Evolutionary conservation across 2,888 invertebrate genomes (phyloP).

Genomic region (Pristionchus japonicus): DNA sequence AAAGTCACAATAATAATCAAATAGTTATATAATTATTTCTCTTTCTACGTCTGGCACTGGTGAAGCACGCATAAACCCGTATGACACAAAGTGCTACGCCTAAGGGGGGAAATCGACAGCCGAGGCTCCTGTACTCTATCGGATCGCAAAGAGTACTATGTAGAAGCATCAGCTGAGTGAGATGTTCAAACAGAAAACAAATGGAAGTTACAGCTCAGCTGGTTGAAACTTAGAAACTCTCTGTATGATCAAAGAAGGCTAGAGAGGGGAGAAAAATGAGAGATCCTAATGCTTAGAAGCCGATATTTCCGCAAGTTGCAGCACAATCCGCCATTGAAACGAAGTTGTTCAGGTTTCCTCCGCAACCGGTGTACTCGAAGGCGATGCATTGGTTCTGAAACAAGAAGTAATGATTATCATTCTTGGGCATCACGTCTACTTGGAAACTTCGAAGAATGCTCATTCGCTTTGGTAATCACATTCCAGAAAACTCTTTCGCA

Average conservation of each 20-base stretch:
- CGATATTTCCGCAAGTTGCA: conserved; percentile 70
- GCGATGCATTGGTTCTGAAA: conserved; percentile 72
- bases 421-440: too few relatives aligned
- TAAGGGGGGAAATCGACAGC: neutral
- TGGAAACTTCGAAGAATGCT: too few relatives aligned
- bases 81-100: neutral
- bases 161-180: neutral
- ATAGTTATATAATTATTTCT: neutral
- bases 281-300: too few relatives aligned
- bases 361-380: conserved; percentile 74
- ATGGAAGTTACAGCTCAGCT: neutral
- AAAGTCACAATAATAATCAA: neutral
- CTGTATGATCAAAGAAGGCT: too few relatives aligned
- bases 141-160: neutral
- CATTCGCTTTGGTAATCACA: neutral
- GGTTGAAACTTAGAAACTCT: neutral
- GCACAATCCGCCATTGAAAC: conserved; percentile 69
- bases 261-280: too few relatives aligned
- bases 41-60: neutral
- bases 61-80: neutral
- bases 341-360: conserved; percentile 74
- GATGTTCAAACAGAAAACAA: neutral
- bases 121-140: neutral
- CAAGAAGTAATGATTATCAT: too few relatives aligned
- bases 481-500: too few relatives aligned